These are phyloP conservation scores for Glaucidium brasilianum DNA, from an alignment of 2,113 vertebrate genomes.

Conservation along the genomic window DNA sequence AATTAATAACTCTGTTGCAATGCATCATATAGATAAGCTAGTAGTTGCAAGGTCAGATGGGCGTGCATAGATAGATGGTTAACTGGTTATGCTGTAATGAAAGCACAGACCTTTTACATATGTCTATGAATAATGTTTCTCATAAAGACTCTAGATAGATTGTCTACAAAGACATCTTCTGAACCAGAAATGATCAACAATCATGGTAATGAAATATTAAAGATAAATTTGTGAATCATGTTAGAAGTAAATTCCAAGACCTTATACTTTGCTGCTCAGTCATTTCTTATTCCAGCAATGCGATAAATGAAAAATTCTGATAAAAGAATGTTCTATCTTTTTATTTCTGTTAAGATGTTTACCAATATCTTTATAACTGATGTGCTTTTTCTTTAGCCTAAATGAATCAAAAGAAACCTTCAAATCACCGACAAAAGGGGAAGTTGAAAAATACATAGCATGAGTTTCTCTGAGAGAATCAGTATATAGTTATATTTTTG, in stretches of 20 bases:
- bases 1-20: slow-evolving; percentile 68
- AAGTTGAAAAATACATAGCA: not conserved
- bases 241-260: slow-evolving; percentile 61
- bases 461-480: slow-evolving; percentile 26
- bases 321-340: not conserved
- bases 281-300: slow-evolving; percentile 45
- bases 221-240: slow-evolving; percentile 62
- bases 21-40: slow-evolving; percentile 57
- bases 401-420: slow-evolving; percentile 47
- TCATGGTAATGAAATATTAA: slow-evolving; percentile 70
- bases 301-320: slow-evolving; percentile 44
- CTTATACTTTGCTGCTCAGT: slow-evolving; percentile 36
- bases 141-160: slow-evolving; percentile 65
- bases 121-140: slow-evolving; percentile 71
- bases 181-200: slow-evolving; percentile 65
- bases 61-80: slow-evolving; percentile 58
- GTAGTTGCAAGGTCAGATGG: slow-evolving; percentile 74
- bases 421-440: slow-evolving; percentile 18
- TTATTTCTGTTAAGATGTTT: slow-evolving; percentile 16
- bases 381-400: not conserved
- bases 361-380: slow-evolving; percentile 17
- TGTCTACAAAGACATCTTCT: slow-evolving; percentile 46
- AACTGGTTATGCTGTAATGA: slow-evolving; percentile 67
- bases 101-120: slow-evolving; percentile 64
- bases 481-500: slow-evolving; percentile 54